Percentiles rank a stretch among this genome's conserved stretches.
Evolutionary conservation across 2,888 invertebrate genomes (phyloP).

Genomic region (Notocelia uddmanniana): DNA sequence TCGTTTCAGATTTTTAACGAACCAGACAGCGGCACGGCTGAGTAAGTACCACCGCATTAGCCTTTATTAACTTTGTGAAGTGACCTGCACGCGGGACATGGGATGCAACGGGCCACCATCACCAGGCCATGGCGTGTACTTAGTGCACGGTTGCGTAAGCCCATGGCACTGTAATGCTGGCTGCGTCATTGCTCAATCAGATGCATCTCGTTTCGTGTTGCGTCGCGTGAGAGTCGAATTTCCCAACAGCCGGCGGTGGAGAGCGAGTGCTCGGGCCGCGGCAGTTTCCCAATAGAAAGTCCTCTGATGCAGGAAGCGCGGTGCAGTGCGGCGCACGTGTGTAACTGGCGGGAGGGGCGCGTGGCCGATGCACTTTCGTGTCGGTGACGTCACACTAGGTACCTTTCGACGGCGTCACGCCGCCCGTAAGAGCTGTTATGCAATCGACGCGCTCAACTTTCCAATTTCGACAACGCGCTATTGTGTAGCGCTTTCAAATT

Average conservation of each 20-base stretch:
- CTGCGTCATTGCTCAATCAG: slow-evolving; percentile 74
- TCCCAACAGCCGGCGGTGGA: slow-evolving; percentile 70
- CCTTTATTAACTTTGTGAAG: slow-evolving; percentile 14
- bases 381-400: slow-evolving; percentile 78
- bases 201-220: slow-evolving; percentile 77
- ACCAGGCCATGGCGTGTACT: slow-evolving; percentile 47
- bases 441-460: slow-evolving; percentile 83
- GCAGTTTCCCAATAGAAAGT: slow-evolving; percentile 84
- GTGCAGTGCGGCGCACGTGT: slow-evolving; percentile 63
- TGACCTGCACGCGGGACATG: slow-evolving; percentile 32
- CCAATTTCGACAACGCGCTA: slow-evolving; percentile 86
- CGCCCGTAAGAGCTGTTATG: slow-evolving; percentile 82
- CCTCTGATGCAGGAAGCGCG: slow-evolving; percentile 80
- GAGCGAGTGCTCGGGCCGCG: slow-evolving; percentile 61
- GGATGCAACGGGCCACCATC: slow-evolving; percentile 29
- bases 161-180: slow-evolving; percentile 62
- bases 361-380: slow-evolving; percentile 84
- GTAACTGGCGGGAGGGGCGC: slow-evolving; percentile 65
- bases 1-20: slow-evolving; percentile 42
- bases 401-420: slow-evolving; percentile 83
- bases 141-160: slow-evolving; percentile 72
- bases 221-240: slow-evolving; percentile 76
- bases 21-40: slow-evolving; percentile 6
- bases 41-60: slow-evolving; percentile 30
- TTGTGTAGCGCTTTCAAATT: slow-evolving; percentile 86